phyloP scores from a whole-genome alignment of 2,888 invertebrate species.

The Drosophila kambysellisi region DNA sequence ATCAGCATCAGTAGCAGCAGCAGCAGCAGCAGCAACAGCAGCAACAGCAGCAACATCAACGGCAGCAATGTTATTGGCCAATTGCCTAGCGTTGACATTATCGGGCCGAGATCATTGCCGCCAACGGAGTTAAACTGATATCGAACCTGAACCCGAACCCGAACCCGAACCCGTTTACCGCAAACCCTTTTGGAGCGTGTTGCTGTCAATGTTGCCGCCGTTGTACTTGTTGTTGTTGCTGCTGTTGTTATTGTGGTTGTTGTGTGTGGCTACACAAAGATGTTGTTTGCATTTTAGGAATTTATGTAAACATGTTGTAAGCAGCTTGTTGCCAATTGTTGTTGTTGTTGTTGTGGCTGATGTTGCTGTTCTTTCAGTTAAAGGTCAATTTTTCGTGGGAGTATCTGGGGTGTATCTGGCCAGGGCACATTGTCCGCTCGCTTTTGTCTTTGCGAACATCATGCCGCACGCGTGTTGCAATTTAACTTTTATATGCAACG shows the following conservation, averaged over 20 bases:
- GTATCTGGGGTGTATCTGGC: constrained; percentile 52
- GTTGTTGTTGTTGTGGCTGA: constrained; percentile 39
- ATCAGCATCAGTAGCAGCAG: constrained; percentile 26
- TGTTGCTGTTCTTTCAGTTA: constrained; percentile 62
- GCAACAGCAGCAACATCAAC: constrained; percentile 28
- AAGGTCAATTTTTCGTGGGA: constrained; percentile 81
- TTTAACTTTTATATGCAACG: constrained; percentile 68
- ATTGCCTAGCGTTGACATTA: constrained; percentile 83
- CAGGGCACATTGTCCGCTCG: constrained; percentile 47
- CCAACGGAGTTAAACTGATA: constrained; percentile 68
- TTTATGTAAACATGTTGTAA: constrained; percentile 83
- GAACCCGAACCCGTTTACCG: constrained; percentile 42
- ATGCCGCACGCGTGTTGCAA: constrained; percentile 80
- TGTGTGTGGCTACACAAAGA: constrained; percentile 45
- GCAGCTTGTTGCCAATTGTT: constrained; percentile 62
- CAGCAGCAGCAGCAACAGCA: constrained; percentile 21
- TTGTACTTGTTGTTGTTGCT: constrained; percentile 24
- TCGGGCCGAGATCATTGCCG: constrained; percentile 76
- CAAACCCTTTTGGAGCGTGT: constrained; percentile 73
- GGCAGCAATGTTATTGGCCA: constrained; percentile 81
- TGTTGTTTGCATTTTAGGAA: constrained; percentile 83
- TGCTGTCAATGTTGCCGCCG: constrained; percentile 75
- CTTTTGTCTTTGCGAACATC: constrained; percentile 61
- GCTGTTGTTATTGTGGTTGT: constrained; percentile 6
- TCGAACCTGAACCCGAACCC: constrained; percentile 25